phyloP scores from a whole-genome alignment of 2,888 invertebrate species.

The Adelognathus sp. region DNA sequence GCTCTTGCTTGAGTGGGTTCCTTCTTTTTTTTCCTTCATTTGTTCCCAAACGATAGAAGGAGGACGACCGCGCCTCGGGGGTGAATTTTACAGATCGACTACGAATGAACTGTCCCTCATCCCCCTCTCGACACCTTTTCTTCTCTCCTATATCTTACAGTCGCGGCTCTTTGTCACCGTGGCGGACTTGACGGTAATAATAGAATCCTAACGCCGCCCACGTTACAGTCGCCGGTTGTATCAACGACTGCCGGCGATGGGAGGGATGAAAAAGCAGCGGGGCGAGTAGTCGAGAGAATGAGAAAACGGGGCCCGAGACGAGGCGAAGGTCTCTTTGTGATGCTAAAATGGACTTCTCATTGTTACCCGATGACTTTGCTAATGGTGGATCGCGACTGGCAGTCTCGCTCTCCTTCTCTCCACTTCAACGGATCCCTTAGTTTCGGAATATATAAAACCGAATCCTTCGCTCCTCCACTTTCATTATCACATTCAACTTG shows the following conservation, averaged over 20 bases:
- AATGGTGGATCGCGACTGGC: conserved; percentile 38
- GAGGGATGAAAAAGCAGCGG: neutral
- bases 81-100: neutral
- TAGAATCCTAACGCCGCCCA: neutral
- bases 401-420: conserved; percentile 12
- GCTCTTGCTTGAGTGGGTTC: too few relatives aligned
- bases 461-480: conserved; percentile 27
- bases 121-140: neutral
- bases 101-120: neutral
- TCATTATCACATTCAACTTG: conserved; percentile 17
- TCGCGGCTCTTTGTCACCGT: neutral
- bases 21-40: neutral
- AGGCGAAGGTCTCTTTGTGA: conserved; percentile 24
- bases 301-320: neutral
- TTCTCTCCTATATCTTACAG: neutral
- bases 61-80: neutral
- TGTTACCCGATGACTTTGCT: conserved; percentile 45
- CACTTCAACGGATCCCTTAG: conserved; percentile 24
- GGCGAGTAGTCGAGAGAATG: neutral
- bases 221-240: neutral
- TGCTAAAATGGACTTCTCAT: conserved; percentile 50
- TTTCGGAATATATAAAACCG: neutral
- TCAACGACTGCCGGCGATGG: neutral
- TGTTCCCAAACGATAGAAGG: too few relatives aligned
- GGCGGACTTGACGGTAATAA: neutral